phyloP scores from a whole-genome alignment of 2,113 vertebrate genomes.

The Columba janthina region DNA sequence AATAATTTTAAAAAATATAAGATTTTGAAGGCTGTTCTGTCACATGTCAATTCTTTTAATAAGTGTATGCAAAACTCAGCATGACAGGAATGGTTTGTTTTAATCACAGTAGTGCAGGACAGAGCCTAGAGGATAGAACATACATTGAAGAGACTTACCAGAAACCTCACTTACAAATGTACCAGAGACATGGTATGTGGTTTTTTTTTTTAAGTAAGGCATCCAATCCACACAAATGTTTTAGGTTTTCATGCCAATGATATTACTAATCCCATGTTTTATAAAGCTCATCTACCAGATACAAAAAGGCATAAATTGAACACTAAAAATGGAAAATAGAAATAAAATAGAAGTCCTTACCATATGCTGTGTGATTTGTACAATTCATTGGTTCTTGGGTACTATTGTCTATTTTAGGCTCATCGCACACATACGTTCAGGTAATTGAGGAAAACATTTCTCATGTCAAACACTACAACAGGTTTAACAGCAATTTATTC shows the following conservation, averaged over 20 bases:
- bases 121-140: conserved; percentile 17
- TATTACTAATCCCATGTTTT: conserved; percentile 17
- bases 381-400: conserved; percentile 96
- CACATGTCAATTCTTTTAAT: neutral
- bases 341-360: conserved; percentile 75
- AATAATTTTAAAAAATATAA: neutral
- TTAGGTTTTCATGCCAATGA: neutral
- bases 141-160: conserved; percentile 26
- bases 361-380: conserved; percentile 84
- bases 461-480: conserved; percentile 13
- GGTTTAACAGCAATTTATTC: conserved; percentile 38
- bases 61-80: conserved; percentile 23
- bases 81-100: conserved; percentile 14
- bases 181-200: neutral
- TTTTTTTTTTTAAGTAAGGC: neutral
- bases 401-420: conserved; percentile 88
- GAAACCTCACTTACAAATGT: neutral
- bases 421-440: conserved; percentile 85
- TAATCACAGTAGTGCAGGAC: conserved; percentile 41
- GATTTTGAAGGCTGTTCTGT: conserved; percentile 16
- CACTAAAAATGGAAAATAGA: neutral
- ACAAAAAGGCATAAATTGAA: neutral
- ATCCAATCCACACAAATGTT: conserved; percentile 20
- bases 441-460: conserved; percentile 81
- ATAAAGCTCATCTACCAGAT: neutral